These are phyloP conservation scores for Drosophila pseudotakahashii DNA, from an alignment of 2,888 invertebrate genomes.

Conservation along the genomic window DNA sequence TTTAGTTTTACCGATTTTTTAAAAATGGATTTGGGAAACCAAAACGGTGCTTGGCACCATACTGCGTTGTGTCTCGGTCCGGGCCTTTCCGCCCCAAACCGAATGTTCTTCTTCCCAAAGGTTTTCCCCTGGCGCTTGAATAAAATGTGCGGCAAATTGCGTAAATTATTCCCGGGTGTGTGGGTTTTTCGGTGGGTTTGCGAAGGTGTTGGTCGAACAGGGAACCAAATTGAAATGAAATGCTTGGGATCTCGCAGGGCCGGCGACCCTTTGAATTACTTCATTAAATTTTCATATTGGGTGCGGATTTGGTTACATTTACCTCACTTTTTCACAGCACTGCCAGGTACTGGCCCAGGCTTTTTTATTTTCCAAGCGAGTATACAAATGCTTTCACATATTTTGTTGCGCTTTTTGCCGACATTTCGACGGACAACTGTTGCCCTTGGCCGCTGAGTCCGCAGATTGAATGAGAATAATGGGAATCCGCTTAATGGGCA, in stretches of 20 bases:
- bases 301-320: slow-evolving; percentile 72
- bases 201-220: slow-evolving; percentile 53
- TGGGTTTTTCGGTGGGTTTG: slow-evolving; percentile 5
- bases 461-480: slow-evolving; percentile 50
- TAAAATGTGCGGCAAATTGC: slow-evolving; percentile 73
- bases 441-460: slow-evolving; percentile 10
- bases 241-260: slow-evolving; percentile 29
- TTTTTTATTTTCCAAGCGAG: slow-evolving; percentile 1
- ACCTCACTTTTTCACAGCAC: slow-evolving; percentile 57
- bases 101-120: slow-evolving; percentile 9
- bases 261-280: slow-evolving; percentile 73
- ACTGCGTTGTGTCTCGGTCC: neutral
- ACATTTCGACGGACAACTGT: slow-evolving; percentile 2
- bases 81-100: neutral
- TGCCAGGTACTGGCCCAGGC: neutral
- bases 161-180: slow-evolving; percentile 60
- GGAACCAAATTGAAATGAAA: slow-evolving; percentile 64
- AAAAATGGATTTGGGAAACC: too few species aligned
- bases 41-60: neutral
- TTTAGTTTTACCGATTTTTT: too few species aligned
- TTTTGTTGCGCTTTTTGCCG: slow-evolving; percentile 14
- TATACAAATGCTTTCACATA: slow-evolving; percentile 22
- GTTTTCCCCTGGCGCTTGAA: slow-evolving; percentile 37
- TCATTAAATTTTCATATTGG: slow-evolving; percentile 81
- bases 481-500: slow-evolving; percentile 49